A percentile compares a stretch with the other conserved stretches of the same genome.
phyloP scores from a whole-genome alignment of 2,113 vertebrate species.

The Festucalex cinctus region DNA sequence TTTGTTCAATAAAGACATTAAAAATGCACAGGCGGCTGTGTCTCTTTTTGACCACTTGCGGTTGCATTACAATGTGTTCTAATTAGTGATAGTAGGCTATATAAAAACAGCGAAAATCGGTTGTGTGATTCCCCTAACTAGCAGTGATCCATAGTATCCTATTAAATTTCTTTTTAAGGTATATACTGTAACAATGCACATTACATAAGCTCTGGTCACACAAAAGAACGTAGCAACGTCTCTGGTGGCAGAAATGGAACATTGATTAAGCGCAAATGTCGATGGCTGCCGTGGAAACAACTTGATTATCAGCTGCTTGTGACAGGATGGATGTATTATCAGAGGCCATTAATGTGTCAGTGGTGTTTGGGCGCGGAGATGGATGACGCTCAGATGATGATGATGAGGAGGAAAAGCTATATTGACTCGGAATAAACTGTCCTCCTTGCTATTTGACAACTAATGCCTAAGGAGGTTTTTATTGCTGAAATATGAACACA shows the following conservation, averaged over 20 bases:
- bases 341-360: slow-evolving; percentile 66
- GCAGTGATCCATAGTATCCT: neutral
- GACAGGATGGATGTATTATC: slow-evolving; percentile 69
- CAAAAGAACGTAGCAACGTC: neutral
- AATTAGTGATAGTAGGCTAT: too few relatives aligned
- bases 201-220: neutral
- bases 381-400: slow-evolving; percentile 68
- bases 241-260: slow-evolving; percentile 12
- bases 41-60: too few relatives aligned
- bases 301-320: slow-evolving; percentile 61
- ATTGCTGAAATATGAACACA: neutral
- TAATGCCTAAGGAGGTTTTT: neutral
- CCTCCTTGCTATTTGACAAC: slow-evolving; percentile 17
- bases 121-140: too few relatives aligned
- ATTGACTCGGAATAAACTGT: slow-evolving; percentile 54
- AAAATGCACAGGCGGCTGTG: too few relatives aligned
- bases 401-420: slow-evolving; percentile 56
- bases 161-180: neutral
- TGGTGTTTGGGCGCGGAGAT: slow-evolving; percentile 58
- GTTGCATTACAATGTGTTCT: too few relatives aligned
- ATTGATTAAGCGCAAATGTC: slow-evolving; percentile 40
- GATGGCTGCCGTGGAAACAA: slow-evolving; percentile 49
- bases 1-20: too few relatives aligned
- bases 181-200: neutral
- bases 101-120: too few relatives aligned